Percentiles rank a stretch among this genome's conserved stretches.
These are phyloP conservation scores for Ochropleura plecta DNA, from an alignment of 2,888 invertebrate species.

Conservation along the genomic window DNA sequence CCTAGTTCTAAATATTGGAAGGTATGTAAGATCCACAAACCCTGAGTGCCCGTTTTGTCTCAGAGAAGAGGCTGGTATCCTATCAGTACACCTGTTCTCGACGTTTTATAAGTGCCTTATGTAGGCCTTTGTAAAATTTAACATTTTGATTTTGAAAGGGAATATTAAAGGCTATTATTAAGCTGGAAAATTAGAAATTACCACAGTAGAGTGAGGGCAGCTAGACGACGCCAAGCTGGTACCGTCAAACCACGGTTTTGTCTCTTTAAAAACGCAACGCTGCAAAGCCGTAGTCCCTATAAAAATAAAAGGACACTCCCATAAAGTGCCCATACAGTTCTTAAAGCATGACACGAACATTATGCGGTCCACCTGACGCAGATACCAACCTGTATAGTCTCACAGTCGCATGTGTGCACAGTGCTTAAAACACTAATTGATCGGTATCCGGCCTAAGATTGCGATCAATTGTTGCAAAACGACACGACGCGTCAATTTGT, in stretches of 20 bases:
- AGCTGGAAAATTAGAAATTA: neutral
- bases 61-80: neutral
- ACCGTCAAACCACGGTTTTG: neutral
- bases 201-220: neutral
- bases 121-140: too few relatives aligned
- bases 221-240: neutral
- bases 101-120: too few relatives aligned
- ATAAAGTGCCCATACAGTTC: constrained; percentile 14
- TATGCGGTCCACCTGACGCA: constrained; percentile 35
- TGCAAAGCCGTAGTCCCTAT: neutral
- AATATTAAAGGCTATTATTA: neutral
- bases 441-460: constrained; percentile 68
- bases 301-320: neutral
- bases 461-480: constrained; percentile 69
- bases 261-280: neutral
- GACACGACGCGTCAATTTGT: constrained; percentile 68
- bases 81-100: neutral
- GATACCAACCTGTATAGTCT: constrained; percentile 20
- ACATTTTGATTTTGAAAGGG: too few relatives aligned
- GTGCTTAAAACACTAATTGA: constrained; percentile 69
- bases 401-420: constrained; percentile 55
- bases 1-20: neutral
- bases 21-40: neutral
- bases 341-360: constrained; percentile 12
- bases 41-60: neutral